A percentile compares a stretch with the other conserved stretches of the same genome.
Conservation (phyloP, 2,797 vertebrate genomes). For the Myotis myotis region DNA sequence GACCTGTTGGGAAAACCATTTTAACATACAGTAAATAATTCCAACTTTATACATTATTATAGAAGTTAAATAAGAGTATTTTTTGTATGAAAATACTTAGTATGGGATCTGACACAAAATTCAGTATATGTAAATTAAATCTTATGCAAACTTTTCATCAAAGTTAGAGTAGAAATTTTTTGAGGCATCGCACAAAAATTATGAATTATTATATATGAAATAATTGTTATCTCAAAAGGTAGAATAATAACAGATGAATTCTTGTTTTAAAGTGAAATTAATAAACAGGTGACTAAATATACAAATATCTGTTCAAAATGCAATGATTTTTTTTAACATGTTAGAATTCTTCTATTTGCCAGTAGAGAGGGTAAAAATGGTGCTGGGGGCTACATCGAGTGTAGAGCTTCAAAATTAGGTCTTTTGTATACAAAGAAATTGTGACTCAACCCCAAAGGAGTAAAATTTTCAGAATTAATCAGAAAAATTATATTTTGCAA, state of each 20-base stretch:
- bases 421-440: not conserved
- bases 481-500: not conserved
- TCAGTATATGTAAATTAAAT: not conserved
- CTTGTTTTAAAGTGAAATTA: not conserved
- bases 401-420: not conserved
- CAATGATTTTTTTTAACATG: not conserved
- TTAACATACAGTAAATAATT: not conserved
- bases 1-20: not conserved
- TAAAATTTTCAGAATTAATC: not conserved
- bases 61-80: not conserved
- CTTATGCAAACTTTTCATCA: not conserved
- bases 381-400: accelerated
- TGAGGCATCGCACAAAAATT: not conserved
- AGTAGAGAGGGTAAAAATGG: not conserved
- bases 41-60: not conserved
- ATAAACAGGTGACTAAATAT: not conserved
- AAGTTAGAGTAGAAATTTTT: not conserved
- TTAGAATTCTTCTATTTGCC: not conserved
- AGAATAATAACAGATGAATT: not conserved
- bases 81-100: not conserved
- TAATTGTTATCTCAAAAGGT: not conserved
- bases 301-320: not conserved
- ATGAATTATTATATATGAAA: not conserved
- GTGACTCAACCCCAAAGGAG: not conserved
- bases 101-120: not conserved